Conservation (phyloP, 1,140 invertebrate genomes). For the Chlorops oryzae region DNA sequence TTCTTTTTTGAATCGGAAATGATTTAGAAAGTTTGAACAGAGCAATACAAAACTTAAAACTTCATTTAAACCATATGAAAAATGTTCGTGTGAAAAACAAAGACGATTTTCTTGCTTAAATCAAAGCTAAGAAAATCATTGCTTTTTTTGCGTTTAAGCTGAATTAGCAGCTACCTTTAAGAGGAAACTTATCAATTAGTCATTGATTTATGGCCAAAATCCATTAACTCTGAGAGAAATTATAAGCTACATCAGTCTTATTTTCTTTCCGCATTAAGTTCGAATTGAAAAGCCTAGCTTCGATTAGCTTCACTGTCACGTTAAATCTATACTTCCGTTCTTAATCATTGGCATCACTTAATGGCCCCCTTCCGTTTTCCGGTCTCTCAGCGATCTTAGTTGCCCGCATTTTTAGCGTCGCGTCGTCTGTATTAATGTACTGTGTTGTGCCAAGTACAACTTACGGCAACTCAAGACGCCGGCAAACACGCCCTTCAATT, state of each 20-base stretch:
- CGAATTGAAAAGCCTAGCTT: conserved; percentile 15
- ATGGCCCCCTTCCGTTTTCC: conserved; percentile 39
- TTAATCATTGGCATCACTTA: conserved; percentile 49
- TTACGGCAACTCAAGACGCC: too few relatives aligned
- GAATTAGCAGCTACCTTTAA: not conserved
- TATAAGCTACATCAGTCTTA: not conserved
- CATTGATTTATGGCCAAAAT: conserved; percentile 42
- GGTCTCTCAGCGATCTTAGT: too few relatives aligned
- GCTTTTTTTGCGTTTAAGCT: not conserved
- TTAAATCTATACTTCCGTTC: conserved; percentile 46
- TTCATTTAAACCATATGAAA: not conserved
- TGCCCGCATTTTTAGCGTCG: too few relatives aligned
- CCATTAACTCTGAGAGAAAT: conserved; percentile 29
- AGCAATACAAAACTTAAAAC: not conserved
- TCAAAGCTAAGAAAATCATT: not conserved
- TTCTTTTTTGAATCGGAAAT: too few relatives aligned
- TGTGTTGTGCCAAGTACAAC: too few relatives aligned
- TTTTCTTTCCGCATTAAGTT: not conserved
- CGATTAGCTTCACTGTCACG: conserved; percentile 25
- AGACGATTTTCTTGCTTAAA: not conserved
- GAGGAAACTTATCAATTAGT: conserved; percentile 18
- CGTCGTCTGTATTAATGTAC: too few relatives aligned
- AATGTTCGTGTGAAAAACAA: not conserved
- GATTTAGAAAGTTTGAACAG: too few relatives aligned
- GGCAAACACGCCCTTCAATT: conserved; percentile 44